A percentile compares a stretch with the other conserved stretches of the same genome.
These are phyloP conservation scores for Pangasianodon gigas DNA, from an alignment of 2,113 vertebrate species.

Conservation along the genomic window DNA sequence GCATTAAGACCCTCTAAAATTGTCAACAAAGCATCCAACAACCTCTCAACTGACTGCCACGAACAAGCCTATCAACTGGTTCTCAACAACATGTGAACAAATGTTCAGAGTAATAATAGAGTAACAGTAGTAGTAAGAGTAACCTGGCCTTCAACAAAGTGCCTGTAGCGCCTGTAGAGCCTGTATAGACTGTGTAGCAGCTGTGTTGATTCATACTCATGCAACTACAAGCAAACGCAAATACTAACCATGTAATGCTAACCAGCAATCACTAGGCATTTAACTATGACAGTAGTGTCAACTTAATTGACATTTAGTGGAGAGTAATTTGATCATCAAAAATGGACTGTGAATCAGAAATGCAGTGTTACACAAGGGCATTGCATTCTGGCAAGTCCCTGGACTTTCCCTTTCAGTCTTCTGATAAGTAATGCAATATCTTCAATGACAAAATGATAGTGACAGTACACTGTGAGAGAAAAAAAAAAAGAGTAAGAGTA, in stretches of 20 bases:
- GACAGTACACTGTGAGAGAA: not conserved
- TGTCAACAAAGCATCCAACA: not conserved
- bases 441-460: not conserved
- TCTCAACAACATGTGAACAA: not conserved
- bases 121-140: not conserved
- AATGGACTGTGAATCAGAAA: not conserved
- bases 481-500: not conserved
- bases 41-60: not conserved
- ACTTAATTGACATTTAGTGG: not conserved
- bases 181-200: not conserved
- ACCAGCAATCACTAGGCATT: not conserved
- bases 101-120: not conserved
- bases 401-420: not conserved
- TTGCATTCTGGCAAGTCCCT: not conserved
- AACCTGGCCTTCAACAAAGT: not conserved
- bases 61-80: not conserved
- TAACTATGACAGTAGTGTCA: not conserved
- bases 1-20: not conserved
- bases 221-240: not conserved
- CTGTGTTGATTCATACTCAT: not conserved
- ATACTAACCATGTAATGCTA: not conserved
- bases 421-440: not conserved
- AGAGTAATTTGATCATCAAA: not conserved
- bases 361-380: not conserved
- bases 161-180: not conserved